These are phyloP conservation scores for Pristionchus japonicus DNA, from an alignment of 2,888 invertebrate genomes.

Conservation along the genomic window DNA sequence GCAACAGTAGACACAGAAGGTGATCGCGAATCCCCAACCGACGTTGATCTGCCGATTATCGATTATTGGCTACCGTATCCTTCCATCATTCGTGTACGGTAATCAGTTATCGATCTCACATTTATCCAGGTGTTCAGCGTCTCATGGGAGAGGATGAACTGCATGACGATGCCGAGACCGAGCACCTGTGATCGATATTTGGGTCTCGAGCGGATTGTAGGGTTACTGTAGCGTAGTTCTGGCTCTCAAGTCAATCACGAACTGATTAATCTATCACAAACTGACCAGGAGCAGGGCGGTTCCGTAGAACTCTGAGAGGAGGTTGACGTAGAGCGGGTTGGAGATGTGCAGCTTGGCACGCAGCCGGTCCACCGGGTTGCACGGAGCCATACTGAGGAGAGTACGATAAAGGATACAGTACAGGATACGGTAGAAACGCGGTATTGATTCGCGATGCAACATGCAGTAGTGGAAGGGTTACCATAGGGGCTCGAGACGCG, in stretches of 20 bases:
- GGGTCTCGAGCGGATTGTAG: neutral
- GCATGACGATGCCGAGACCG: constrained; percentile 67
- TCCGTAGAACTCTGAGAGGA: constrained; percentile 69
- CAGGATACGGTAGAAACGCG: neutral
- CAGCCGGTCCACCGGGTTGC: constrained; percentile 55
- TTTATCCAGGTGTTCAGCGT: constrained; percentile 70
- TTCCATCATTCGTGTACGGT: neutral
- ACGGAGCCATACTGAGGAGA: neutral
- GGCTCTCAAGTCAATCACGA: too few relatives aligned
- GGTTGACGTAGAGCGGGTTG: constrained; percentile 61
- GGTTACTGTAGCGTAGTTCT: neutral
- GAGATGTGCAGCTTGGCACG: constrained; percentile 59
- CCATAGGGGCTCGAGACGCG: neutral
- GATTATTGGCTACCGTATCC: neutral
- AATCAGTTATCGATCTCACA: constrained; percentile 48
- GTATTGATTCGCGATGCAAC: neutral
- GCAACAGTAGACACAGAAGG: constrained; percentile 64
- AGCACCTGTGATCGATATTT: constrained; percentile 56
- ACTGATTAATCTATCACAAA: neutral
- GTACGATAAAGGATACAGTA: constrained; percentile 16
- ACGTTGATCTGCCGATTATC: constrained; percentile 56
- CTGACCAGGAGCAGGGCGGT: constrained; percentile 64
- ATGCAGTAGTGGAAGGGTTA: neutral
- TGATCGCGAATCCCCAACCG: constrained; percentile 68
- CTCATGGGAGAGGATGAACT: constrained; percentile 66